Conservation (phyloP, 2,888 invertebrate genomes). For the Synanthedon myopaeformis region DNA sequence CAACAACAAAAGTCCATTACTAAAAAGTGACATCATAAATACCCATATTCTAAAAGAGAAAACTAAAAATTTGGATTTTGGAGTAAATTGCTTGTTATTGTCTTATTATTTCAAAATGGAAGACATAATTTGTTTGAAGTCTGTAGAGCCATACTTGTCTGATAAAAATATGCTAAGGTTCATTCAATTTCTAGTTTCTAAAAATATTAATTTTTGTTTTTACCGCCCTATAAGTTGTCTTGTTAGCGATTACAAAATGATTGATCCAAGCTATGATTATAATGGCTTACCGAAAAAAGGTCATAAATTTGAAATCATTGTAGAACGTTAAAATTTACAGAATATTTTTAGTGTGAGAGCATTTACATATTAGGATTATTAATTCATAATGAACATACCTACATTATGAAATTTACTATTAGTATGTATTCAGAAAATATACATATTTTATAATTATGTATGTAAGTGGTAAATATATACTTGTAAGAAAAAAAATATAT, state of each 20-base stretch:
- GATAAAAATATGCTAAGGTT: conserved; percentile 6
- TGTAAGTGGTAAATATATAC: too few species aligned
- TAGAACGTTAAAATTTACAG: not conserved
- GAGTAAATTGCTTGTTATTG: not conserved
- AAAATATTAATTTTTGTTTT: conserved; percentile 5
- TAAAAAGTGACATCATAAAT: too few species aligned
- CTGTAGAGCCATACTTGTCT: conserved; percentile 2
- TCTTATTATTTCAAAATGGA: conserved; percentile 2
- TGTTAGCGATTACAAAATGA: not conserved
- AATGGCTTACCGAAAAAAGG: too few species aligned
- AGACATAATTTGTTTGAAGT: conserved; percentile 4
- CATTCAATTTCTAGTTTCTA: conserved; percentile 4
- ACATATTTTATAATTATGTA: too few species aligned
- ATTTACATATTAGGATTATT: too few species aligned
- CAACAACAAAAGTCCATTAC: too few species aligned
- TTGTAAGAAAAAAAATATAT: too few species aligned
- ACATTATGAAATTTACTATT: too few species aligned
- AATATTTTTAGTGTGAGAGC: too few species aligned
- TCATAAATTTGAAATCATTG: not conserved
- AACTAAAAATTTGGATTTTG: not conserved
- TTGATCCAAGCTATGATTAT: not conserved
- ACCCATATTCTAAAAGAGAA: too few species aligned
- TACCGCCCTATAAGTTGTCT: conserved; percentile 4
- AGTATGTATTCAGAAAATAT: too few species aligned
- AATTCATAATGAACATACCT: too few species aligned